Conservation (phyloP, 1,140 invertebrate species). For the Platorchestia sp. region DNA sequence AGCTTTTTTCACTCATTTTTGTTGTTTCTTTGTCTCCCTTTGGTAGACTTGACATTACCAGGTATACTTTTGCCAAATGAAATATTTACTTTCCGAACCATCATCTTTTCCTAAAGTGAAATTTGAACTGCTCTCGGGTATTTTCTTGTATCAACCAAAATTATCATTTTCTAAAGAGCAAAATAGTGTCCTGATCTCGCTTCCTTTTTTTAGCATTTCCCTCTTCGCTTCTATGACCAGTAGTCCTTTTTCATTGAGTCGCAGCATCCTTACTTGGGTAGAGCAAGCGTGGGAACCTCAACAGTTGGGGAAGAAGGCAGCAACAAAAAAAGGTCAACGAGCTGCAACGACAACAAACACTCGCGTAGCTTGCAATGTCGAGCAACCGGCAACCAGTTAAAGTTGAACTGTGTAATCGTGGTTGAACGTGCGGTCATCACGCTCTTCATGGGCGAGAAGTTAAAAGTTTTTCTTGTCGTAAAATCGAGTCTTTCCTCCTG, state of each 20-base stretch:
- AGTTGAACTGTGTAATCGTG: neutral
- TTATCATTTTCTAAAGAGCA: neutral
- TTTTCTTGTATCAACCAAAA: neutral
- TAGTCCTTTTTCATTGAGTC: neutral
- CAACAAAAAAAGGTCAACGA: neutral
- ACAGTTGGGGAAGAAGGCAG: slow-evolving; percentile 42
- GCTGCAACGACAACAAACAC: slow-evolving; percentile 17
- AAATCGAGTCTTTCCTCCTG: too few species aligned
- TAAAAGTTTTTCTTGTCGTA: neutral
- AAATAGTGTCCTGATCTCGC: neutral
- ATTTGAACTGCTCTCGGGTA: neutral
- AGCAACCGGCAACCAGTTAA: neutral
- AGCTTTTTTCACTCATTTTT: too few species aligned
- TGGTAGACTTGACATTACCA: neutral
- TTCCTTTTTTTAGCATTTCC: neutral
- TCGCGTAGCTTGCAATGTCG: neutral
- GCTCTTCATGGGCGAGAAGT: neutral
- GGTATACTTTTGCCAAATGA: neutral
- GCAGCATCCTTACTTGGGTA: neutral
- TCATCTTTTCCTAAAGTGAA: neutral
- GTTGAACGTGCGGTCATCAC: neutral
- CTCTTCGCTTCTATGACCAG: neutral
- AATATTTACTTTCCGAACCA: neutral
- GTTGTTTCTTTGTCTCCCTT: too few species aligned
- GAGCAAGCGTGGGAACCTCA: slow-evolving; percentile 47